phyloP scores from a whole-genome alignment of 2,888 invertebrate genomes.

The Callimorpha dominula region DNA sequence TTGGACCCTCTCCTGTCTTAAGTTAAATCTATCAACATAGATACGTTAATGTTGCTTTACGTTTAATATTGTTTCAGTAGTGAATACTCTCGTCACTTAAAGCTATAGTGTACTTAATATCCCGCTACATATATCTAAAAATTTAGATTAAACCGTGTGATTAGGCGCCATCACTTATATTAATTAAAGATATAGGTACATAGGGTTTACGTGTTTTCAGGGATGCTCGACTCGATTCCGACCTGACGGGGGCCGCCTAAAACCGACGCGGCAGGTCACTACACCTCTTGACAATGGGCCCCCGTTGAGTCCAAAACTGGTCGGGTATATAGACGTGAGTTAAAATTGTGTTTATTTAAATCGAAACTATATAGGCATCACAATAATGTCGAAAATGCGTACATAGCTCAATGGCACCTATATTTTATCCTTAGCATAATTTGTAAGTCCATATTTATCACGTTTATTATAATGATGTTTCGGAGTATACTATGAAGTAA shows the following conservation, averaged over 20 bases:
- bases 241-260: not conserved
- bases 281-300: too few species aligned
- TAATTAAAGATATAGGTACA: not conserved
- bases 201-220: not conserved
- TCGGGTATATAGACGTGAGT: not conserved
- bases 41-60: not conserved
- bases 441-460: conserved; percentile 17
- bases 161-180: not conserved
- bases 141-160: conserved; percentile 21
- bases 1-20: conserved; percentile 18
- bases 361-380: not conserved
- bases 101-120: conserved; percentile 26
- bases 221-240: not conserved
- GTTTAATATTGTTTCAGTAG: not conserved
- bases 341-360: not conserved
- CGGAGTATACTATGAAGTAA: not conserved
- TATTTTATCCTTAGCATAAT: conserved; percentile 6
- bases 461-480: not conserved
- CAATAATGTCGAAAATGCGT: not conserved
- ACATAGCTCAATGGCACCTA: not conserved
- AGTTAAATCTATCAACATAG: not conserved
- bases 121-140: conserved; percentile 23
- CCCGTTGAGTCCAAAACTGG: not conserved
- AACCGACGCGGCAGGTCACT: too few species aligned
- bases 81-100: conserved; percentile 10